Percentiles rank a stretch among this genome's conserved stretches.
Conservation (phyloP, 1,140 invertebrate species). For the Sesamia nonagrioides region DNA sequence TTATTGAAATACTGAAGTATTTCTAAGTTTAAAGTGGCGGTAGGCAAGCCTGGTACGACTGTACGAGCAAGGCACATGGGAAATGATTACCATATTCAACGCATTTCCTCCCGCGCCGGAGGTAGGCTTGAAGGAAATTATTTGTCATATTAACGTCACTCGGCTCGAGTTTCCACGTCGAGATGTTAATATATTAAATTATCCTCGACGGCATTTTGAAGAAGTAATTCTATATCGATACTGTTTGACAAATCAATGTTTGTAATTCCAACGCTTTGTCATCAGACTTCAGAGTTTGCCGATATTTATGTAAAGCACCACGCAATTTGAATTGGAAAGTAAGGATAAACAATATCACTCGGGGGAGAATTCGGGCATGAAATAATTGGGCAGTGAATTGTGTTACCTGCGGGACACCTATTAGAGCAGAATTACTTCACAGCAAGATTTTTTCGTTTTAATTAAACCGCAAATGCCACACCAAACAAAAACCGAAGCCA, state of each 20-base stretch:
- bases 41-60: slow-evolving; percentile 57
- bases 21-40: slow-evolving; percentile 71
- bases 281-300: slow-evolving; percentile 35
- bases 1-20: slow-evolving; percentile 75
- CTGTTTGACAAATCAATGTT: slow-evolving; percentile 46
- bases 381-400: slow-evolving; percentile 14
- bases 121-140: slow-evolving; percentile 80
- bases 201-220: slow-evolving; percentile 64
- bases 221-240: slow-evolving; percentile 68
- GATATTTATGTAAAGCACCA: slow-evolving; percentile 42
- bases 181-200: slow-evolving; percentile 82
- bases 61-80: slow-evolving; percentile 70
- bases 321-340: slow-evolving; percentile 27
- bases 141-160: slow-evolving; percentile 85
- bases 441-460: slow-evolving; percentile 69
- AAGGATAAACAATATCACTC: slow-evolving; percentile 3
- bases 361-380: background rate
- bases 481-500: slow-evolving; percentile 81
- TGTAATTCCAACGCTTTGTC: slow-evolving; percentile 42
- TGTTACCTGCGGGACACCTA: slow-evolving; percentile 41
- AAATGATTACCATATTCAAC: slow-evolving; percentile 82
- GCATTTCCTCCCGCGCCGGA: slow-evolving; percentile 70
- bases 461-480: slow-evolving; percentile 78
- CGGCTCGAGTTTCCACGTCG: slow-evolving; percentile 66
- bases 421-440: slow-evolving; percentile 47